Evolutionary conservation across 2,113 vertebrate species (phyloP).

Genomic region (Pipra filicauda): DNA sequence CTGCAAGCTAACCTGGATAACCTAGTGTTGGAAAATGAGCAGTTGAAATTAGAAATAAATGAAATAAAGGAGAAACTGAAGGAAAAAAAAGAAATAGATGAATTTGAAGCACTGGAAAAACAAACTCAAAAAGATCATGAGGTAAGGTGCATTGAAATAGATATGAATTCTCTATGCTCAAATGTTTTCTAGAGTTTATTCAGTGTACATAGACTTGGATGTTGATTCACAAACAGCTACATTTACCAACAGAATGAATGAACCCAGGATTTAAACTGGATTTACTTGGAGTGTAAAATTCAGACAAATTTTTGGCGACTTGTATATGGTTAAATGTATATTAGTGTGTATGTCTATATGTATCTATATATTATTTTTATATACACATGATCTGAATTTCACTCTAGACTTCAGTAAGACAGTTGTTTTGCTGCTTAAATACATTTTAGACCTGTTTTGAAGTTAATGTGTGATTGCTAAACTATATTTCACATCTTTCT

Average conservation of each 20-base stretch:
- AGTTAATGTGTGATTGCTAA: not conserved
- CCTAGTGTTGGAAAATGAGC: slow-evolving; percentile 74
- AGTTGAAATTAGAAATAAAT: slow-evolving; percentile 74
- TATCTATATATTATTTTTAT: not conserved
- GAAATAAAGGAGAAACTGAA: slow-evolving; percentile 76
- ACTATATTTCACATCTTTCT: not conserved
- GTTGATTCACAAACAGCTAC: not conserved
- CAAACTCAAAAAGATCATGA: slow-evolving; percentile 80
- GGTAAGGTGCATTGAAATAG: slow-evolving; percentile 69
- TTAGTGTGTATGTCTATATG: not conserved
- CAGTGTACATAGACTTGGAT: not conserved
- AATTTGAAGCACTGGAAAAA: slow-evolving; percentile 87
- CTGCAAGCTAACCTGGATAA: slow-evolving; percentile 74
- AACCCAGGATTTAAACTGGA: not conserved
- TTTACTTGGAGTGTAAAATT: not conserved
- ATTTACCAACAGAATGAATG: not conserved
- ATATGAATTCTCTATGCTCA: not conserved
- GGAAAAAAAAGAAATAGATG: slow-evolving; percentile 81
- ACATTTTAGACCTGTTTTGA: not conserved
- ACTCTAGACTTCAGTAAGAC: not conserved
- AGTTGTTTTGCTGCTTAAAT: not conserved
- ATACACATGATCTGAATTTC: not conserved
- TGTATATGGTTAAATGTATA: not conserved
- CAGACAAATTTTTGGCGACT: not conserved
- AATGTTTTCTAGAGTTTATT: not conserved